Evolutionary conservation across 1,140 invertebrate species (phyloP), one percentile per base, ranked within the genome.

Genomic region (Hyposmocoma kahamanoa): DNA sequence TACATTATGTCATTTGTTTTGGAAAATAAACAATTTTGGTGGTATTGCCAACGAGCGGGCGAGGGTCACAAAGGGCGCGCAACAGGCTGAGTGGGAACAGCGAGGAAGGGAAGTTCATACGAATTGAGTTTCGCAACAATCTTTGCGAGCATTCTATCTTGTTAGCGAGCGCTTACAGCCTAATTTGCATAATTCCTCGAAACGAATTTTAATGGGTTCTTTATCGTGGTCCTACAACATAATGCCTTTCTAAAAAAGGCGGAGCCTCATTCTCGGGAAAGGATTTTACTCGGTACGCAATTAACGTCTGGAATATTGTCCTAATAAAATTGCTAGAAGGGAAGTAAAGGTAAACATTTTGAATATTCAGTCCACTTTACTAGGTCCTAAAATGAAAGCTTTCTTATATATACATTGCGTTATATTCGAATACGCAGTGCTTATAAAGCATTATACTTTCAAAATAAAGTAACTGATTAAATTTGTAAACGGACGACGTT

Each of bases 171-270:
- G 58, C 59, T 72, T 66, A 72, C 67, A 72, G 67, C 66, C 55
- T 60, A 55, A 79, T 76, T 79, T 76, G 57, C 71, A 79, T 76
- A 79, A 79, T 79, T 79, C 61, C 60, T 70, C 52, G 50, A 59
- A 70, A 73, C 61, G 59, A 73, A 66, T 72, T 72, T 66, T 72
- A 72, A 72, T 71, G 51, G 60, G 52, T 60, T 62, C 65, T 67
- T 74, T 67, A 72, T 64, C 61, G 44, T 72, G 62, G 63, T 70
- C 67, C 20, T 68, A 67, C 61, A 62, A 65, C 59, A 56, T 67
- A 58, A 69, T 56, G 49, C 61, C 43, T 58, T 49, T 21, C 28
- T 39, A 72, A 55, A 48, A 80, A 79, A 47, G 67, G 79, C 50
- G 43, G 42, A 8, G 47, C 62, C 56, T 55, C 48, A 42, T 48